These are phyloP conservation scores for Trissolcus brochymenae DNA, from an alignment of 2,888 invertebrate genomes.

Conservation along the genomic window DNA sequence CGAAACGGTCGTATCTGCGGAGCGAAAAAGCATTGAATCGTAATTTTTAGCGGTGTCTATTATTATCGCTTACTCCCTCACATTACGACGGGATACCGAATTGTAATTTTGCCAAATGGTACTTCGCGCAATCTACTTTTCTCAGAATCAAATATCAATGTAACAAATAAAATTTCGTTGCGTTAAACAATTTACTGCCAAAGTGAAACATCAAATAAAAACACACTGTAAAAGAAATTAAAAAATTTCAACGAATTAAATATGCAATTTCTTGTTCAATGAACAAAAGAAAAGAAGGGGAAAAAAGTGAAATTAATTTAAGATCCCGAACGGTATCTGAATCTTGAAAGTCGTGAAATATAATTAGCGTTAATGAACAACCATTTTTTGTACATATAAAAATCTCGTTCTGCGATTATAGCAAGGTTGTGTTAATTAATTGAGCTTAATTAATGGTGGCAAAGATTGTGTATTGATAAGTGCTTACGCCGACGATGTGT, in stretches of 20 bases:
- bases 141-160: slow-evolving; percentile 4
- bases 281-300: no score
- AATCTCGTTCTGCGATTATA: no score
- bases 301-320: no score
- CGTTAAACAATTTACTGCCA: no score
- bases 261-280: no score
- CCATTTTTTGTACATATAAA: no score
- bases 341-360: no score
- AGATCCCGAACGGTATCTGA: no score
- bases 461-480: slow-evolving; percentile 10
- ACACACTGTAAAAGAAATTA: not conserved
- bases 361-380: no score
- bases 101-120: slow-evolving; percentile 42
- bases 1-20: slow-evolving; percentile 14
- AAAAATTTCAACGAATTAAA: not conserved
- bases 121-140: slow-evolving; percentile 19
- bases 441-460: slow-evolving; percentile 6
- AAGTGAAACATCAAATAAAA: no score
- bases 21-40: slow-evolving; percentile 32
- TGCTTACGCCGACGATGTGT: slow-evolving; percentile 88
- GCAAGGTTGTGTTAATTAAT: not conserved
- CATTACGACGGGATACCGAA: slow-evolving; percentile 17
- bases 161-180: not conserved
- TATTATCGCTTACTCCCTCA: slow-evolving; percentile 25
- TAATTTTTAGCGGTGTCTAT: slow-evolving; percentile 28